Percentiles rank a stretch among this genome's conserved stretches.
Conservation (phyloP, 2,113 vertebrate species). For the Eonycteris spelaea region DNA sequence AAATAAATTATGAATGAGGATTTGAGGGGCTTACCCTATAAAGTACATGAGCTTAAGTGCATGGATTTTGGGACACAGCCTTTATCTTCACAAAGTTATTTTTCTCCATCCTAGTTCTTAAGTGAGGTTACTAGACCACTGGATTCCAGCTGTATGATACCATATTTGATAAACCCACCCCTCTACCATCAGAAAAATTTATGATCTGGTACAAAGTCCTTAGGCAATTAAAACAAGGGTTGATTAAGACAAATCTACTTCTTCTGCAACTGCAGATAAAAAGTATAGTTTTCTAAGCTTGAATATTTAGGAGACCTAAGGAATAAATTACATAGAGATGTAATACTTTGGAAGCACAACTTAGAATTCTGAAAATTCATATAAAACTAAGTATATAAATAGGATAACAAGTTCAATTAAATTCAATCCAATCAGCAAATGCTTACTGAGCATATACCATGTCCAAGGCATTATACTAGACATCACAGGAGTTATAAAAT, state of each 20-base stretch:
- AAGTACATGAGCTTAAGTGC: constrained; percentile 27
- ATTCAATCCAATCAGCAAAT: constrained; percentile 32
- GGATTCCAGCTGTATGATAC: constrained; percentile 35
- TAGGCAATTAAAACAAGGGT: constrained; percentile 9
- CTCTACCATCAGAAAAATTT: constrained; percentile 28
- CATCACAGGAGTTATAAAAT: constrained; percentile 33
- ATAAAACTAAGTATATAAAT: constrained; percentile 46
- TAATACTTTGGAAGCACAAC: constrained; percentile 37
- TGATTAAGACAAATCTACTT: constrained; percentile 39
- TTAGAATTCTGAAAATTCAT: constrained; percentile 62
- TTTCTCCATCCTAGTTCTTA: constrained; percentile 18
- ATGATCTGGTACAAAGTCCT: not conserved
- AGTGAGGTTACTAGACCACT: not conserved
- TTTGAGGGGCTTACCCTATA: constrained; percentile 38
- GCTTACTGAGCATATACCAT: constrained; percentile 36
- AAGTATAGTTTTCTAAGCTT: constrained; percentile 4
- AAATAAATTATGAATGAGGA: constrained; percentile 51
- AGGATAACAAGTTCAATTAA: constrained; percentile 42
- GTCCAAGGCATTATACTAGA: constrained; percentile 35
- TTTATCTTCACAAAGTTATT: constrained; percentile 39
- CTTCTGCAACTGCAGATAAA: constrained; percentile 23
- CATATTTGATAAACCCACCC: constrained; percentile 37
- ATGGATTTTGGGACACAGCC: constrained; percentile 34
- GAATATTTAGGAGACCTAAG: constrained; percentile 26
- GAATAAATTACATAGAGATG: constrained; percentile 52